Evolutionary conservation across 1,140 invertebrate species (phyloP), one percentile per base, ranked within the genome.

Genomic region (Tachypleus tridentatus): DNA sequence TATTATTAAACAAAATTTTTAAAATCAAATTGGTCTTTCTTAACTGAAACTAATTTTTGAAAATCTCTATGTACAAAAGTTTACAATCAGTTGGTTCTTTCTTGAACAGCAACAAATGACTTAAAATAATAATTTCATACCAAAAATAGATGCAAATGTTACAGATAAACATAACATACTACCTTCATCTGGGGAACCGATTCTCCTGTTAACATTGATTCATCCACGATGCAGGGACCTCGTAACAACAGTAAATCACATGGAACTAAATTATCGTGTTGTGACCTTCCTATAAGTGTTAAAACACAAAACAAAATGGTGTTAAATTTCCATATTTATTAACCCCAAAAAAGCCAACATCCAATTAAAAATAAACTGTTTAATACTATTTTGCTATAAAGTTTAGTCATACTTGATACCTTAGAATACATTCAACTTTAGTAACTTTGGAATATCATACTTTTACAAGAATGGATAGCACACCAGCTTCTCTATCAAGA

Each of bases 111-210:
- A n/a, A 10, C 11, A 64, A 70, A 62, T 49, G 49, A 60, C 48
- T 49, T 63, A 56, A 58, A 29, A 29, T 29, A 29, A 29, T 29
- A 29, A 29, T 29, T 29, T 29, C 29, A 29, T 29, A 29, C 29
- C 29, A 29, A 29, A 29, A 29, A 29, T 29, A 29, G 29, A 47
- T 48, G 29, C 5, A 11, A 49, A 59, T 52, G 49, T 29, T 68
- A 69, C 70, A n/a, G n/a, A n/a, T n/a, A n/a, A n/a, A 80, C 81
- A 29, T 2, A 2, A 29, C 29, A 29, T 29, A 29, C 2, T 29
- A 29, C 29, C 73, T 99, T 99, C 94, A 99, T 99, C 79, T 98
- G 96, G 5, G 97, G 97, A n/a, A 99, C 93, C 68, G 93, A 97
- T 80, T 96, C 93, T 60, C 87, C 93, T 62, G 96, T 98, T 59